phyloP scores from a whole-genome alignment of 1,140 invertebrate species.

The Hypsibius dujardini region DNA sequence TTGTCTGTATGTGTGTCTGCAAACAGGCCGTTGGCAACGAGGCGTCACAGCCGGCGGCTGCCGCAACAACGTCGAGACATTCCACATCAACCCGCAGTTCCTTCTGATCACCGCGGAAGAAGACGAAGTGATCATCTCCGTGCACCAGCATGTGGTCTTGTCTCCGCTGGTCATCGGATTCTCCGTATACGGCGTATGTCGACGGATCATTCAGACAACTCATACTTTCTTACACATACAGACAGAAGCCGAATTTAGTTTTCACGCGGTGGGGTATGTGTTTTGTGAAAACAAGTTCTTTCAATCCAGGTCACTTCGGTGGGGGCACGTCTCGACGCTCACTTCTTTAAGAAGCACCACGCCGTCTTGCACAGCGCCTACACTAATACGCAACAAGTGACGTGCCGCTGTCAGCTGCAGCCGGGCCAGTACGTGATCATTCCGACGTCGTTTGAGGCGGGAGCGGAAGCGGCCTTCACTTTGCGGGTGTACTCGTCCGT shows the following conservation, averaged over 20 bases:
- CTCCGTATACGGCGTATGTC: slow-evolving; percentile 53
- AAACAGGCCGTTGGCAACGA: slow-evolving; percentile 45
- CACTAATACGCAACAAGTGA: slow-evolving; percentile 31
- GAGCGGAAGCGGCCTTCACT: slow-evolving; percentile 67
- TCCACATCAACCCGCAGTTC: slow-evolving; percentile 79
- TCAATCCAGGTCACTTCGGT: not conserved
- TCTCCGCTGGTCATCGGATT: slow-evolving; percentile 84
- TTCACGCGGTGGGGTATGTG: too few species aligned
- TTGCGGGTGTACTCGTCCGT: slow-evolving; percentile 61
- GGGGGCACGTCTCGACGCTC: not conserved
- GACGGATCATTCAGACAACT: too few species aligned
- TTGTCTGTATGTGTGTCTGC: slow-evolving; percentile 5
- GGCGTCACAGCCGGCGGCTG: slow-evolving; percentile 77
- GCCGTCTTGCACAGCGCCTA: not conserved
- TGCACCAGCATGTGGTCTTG: slow-evolving; percentile 75
- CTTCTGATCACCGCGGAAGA: slow-evolving; percentile 54
- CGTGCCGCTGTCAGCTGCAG: slow-evolving; percentile 53
- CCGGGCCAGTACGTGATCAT: slow-evolving; percentile 64
- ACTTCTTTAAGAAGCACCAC: not conserved
- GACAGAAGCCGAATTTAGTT: too few species aligned
- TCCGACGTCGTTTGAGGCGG: slow-evolving; percentile 75
- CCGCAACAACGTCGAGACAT: slow-evolving; percentile 74
- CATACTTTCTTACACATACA: too few species aligned
- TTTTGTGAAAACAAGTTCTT: too few species aligned
- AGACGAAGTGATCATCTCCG: slow-evolving; percentile 49